These are phyloP conservation scores for Gavia stellata DNA, from an alignment of 2,113 vertebrate genomes.

Conservation along the genomic window DNA sequence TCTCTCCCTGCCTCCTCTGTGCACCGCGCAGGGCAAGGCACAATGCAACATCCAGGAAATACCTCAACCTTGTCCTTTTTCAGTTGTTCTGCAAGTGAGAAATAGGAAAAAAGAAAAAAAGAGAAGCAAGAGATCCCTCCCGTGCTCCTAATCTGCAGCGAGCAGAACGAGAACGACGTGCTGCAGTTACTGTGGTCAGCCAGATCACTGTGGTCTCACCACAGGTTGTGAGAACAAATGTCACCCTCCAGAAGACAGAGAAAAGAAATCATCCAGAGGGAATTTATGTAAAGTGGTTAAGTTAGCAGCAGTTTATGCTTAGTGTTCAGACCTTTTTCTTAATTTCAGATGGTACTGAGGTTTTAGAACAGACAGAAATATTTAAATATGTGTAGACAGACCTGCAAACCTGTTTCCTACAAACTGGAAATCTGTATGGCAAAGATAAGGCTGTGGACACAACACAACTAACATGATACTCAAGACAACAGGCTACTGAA, in stretches of 20 bases:
- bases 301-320: background rate
- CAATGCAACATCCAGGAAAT: background rate
- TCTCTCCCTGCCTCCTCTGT: background rate
- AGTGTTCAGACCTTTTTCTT: background rate
- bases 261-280: background rate
- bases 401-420: background rate
- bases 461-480: background rate
- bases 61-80: background rate
- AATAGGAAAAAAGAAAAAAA: background rate
- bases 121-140: background rate
- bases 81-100: background rate
- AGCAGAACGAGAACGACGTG: background rate
- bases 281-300: background rate
- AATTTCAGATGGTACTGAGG: background rate
- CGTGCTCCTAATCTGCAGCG: background rate
- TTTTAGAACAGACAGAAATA: background rate
- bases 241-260: background rate
- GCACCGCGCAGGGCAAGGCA: background rate
- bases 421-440: background rate
- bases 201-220: constrained; percentile 23
- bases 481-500: background rate
- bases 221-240: background rate
- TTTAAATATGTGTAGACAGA: background rate
- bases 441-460: constrained; percentile 24
- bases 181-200: constrained; percentile 19